Evolutionary conservation across 64 coral and sea anemone species (phyloP), one percentile per base, ranked within the genome.

Genomic region (Montipora efflorescens): DNA sequence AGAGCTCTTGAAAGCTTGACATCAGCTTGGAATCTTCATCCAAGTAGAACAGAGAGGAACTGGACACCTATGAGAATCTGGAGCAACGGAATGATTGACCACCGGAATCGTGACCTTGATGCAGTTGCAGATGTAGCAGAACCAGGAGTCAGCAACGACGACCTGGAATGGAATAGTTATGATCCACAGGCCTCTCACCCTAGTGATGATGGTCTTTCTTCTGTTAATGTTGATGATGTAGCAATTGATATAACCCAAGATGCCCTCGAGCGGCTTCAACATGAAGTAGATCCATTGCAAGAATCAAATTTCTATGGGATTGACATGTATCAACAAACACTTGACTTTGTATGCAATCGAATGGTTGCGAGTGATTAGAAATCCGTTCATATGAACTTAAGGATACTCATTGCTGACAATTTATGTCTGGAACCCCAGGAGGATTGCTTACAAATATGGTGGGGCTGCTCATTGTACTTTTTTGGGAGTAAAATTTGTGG

Each of bases 61-160:
- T 93, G 83, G 92, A 87, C 76, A 36, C 92, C 92, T 25, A 47
- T 67, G 18, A 83, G 88, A 81, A 93, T 88, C 22, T 93, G 83
- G 83, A 79, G 62, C 47, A 93, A 88, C 88, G 83, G 92, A 5
- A 88, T 88, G 92, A 68, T 87, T 68, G 74, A 93, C 69, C 19
- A 78, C 14, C 19, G 82, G 64, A 92, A 64, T 77, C 53, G 20
- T 4, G 4, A 72, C 20, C 69, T 72, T n/a, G 23, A 78, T 49
- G 90, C 66, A 23, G 78, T 82, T 45, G 89, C 58, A 48, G 89
- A 91, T 68, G 59, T 82, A 7, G 77, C 18, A 8, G 61, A 66
- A 58, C 7, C 5, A 47, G 9, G 18, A 15, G 67, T 75, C 2
- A 52, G 77, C 48, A 51, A n/a, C 72, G 90, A 91, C 52, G 90